Conservation (phyloP, 2,888 invertebrate genomes). For the Eurytoma adleriae region DNA sequence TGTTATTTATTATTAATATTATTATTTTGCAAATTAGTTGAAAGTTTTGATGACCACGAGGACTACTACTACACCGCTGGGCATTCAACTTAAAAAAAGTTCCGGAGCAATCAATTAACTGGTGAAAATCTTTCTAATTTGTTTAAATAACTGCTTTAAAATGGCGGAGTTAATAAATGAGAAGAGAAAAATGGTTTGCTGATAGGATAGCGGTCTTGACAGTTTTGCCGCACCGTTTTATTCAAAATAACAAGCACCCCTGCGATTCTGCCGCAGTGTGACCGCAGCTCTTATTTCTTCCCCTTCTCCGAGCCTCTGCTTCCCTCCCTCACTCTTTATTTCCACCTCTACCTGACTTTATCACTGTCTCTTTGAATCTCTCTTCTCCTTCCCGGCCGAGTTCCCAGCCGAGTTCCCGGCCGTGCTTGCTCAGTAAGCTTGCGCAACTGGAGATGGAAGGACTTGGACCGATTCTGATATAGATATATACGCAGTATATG, state of each 20-base stretch:
- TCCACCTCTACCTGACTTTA: conserved; percentile 41
- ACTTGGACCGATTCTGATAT: too few species aligned
- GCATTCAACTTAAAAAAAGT: too few species aligned
- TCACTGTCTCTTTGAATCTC: conserved; percentile 56
- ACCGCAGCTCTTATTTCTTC: conserved; percentile 52
- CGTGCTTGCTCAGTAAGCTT: too few species aligned
- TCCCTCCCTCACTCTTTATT: conserved; percentile 10
- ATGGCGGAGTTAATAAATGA: not conserved
- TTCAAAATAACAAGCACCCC: conserved; percentile 43
- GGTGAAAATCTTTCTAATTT: too few species aligned
- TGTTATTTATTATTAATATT: conserved; percentile 7
- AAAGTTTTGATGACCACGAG: not conserved
- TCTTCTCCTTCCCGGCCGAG: not conserved
- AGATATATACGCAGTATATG: conserved; percentile 4
- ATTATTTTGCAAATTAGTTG: conserved; percentile 40
- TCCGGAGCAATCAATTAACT: too few species aligned
- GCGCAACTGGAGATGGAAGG: too few species aligned
- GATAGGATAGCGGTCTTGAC: not conserved
- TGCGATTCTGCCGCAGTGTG: conserved; percentile 48
- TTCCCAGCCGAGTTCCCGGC: too few species aligned
- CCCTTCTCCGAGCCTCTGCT: not conserved
- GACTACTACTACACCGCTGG: too few species aligned
- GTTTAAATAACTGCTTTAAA: not conserved
- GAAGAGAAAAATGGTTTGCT: too few species aligned
- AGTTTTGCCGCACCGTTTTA: conserved; percentile 26